phyloP scores from a whole-genome alignment of 1,140 invertebrate genomes.

The Drosophila santomea region DNA sequence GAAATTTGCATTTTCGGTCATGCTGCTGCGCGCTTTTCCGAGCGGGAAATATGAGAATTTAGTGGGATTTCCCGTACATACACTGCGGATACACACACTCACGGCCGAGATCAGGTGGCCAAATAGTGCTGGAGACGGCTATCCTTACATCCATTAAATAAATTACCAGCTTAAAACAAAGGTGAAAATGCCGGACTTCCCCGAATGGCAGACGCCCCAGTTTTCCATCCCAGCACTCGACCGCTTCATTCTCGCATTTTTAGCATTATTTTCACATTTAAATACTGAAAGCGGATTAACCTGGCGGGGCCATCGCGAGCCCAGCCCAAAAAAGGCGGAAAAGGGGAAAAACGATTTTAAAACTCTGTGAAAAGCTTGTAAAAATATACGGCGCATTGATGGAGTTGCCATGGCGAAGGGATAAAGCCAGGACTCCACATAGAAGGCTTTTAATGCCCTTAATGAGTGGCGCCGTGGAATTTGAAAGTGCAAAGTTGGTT shows the following conservation, averaged over 20 bases:
- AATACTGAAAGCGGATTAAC: conserved; percentile 81
- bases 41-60: conserved; percentile 72
- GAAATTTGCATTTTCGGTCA: conserved; percentile 72
- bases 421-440: conserved; percentile 53
- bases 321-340: conserved; percentile 5
- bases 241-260: conserved; percentile 40
- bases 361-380: conserved; percentile 55
- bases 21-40: conserved; percentile 48
- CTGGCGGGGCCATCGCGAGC: conserved; percentile 34
- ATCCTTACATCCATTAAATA: conserved; percentile 65
- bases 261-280: conserved; percentile 78
- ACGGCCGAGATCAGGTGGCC: conserved; percentile 36
- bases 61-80: conserved; percentile 67
- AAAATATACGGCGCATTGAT: conserved; percentile 73
- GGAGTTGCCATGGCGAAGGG: conserved; percentile 63
- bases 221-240: not conserved
- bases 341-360: conserved; percentile 34
- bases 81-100: conserved; percentile 17
- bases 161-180: conserved; percentile 56
- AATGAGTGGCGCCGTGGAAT: conserved; percentile 63
- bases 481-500: conserved; percentile 20
- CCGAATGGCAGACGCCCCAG: conserved; percentile 7
- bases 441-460: conserved; percentile 76
- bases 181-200: conserved; percentile 11
- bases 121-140: conserved; percentile 36